Evolutionary conservation across 2,113 vertebrate species (phyloP).

Genomic region (Lynx canadensis): DNA sequence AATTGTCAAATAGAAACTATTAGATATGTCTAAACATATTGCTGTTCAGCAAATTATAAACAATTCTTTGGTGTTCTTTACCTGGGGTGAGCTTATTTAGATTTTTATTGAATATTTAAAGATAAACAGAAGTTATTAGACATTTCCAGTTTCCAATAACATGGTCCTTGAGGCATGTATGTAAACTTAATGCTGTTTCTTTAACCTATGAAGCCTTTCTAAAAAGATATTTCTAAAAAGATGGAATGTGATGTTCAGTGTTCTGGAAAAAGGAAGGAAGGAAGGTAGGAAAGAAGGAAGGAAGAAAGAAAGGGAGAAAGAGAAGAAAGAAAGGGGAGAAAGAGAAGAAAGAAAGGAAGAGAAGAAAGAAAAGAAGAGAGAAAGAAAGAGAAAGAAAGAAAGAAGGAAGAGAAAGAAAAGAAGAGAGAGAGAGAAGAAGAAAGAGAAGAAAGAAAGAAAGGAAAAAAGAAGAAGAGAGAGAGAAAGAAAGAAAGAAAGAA

Average conservation of each 20-base stretch:
- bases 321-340: background rate
- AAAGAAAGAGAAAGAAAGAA: background rate
- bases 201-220: background rate
- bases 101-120: conserved; percentile 51
- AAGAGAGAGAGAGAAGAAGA: too few relatives aligned
- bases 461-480: too few relatives aligned
- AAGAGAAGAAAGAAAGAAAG: background rate
- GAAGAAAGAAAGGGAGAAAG: background rate
- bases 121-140: background rate
- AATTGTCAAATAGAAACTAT: conserved; percentile 79
- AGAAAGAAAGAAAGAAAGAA: background rate
- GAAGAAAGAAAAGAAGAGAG: too few relatives aligned
- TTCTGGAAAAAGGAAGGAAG: background rate
- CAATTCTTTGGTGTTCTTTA: conserved; percentile 53
- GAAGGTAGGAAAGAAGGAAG: background rate
- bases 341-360: background rate
- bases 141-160: background rate
- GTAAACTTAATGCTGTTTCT: background rate
- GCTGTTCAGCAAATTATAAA: conserved; percentile 62
- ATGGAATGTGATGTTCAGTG: background rate
- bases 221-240: background rate
- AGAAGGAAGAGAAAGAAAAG: too few relatives aligned
- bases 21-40: conserved; percentile 65
- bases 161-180: background rate
- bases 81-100: background rate